A percentile compares a stretch with the other conserved stretches of the same genome.
These are phyloP conservation scores for Puma concolor DNA, from an alignment of 2,113 vertebrate genomes.

Conservation along the genomic window DNA sequence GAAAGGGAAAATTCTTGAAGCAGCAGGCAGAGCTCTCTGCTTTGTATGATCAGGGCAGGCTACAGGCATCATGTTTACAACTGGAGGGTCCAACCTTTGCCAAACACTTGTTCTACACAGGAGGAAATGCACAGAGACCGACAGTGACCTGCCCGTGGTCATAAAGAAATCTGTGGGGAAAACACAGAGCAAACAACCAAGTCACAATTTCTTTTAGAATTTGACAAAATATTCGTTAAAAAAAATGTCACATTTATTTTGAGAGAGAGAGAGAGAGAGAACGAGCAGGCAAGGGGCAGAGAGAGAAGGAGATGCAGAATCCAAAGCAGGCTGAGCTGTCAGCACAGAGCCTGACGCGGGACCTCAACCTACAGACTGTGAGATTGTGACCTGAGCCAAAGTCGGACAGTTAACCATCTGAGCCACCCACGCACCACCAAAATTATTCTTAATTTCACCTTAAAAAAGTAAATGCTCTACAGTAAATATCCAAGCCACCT, in stretches of 20 bases:
- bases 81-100: no score
- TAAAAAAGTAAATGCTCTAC: background rate
- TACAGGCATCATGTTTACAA: background rate
- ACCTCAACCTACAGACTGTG: no score
- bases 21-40: background rate
- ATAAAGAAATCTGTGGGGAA: background rate
- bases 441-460: background rate
- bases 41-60: background rate
- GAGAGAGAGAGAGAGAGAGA: no score
- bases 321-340: no score
- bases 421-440: background rate
- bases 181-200: background rate
- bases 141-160: background rate
- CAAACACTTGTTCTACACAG: background rate
- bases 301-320: no score
- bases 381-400: no score
- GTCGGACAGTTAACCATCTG: no score
- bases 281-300: no score
- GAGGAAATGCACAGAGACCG: background rate
- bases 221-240: background rate
- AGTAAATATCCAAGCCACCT: background rate
- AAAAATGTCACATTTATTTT: no score
- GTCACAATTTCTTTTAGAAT: background rate
- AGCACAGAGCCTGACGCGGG: no score
- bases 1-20: background rate